phyloP scores from a whole-genome alignment of 1,140 invertebrate genomes.

The Eupeodes corollae region DNA sequence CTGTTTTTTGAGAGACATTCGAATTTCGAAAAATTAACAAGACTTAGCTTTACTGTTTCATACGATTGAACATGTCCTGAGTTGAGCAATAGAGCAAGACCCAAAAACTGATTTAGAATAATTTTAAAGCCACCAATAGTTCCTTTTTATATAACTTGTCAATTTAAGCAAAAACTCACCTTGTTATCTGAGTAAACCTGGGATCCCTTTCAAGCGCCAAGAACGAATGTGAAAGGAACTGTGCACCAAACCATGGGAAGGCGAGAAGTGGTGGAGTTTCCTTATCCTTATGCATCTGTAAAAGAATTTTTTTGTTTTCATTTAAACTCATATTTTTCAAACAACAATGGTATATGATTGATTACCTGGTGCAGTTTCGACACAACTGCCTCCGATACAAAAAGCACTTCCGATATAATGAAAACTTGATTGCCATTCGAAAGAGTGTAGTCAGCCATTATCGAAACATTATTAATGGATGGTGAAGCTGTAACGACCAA shows the following conservation, averaged over 20 bases:
- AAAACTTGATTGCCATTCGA: conserved; percentile 47
- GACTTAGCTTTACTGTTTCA: no score
- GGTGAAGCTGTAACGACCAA: conserved; percentile 32
- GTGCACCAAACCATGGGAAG: conserved; percentile 51
- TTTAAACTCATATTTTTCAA: background rate
- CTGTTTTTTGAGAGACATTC: no score
- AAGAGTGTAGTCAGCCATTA: conserved; percentile 47
- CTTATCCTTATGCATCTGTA: conserved; percentile 45
- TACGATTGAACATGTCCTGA: no score
- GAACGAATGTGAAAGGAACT: conserved; percentile 50
- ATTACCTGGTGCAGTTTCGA: conserved; percentile 44
- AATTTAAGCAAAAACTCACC: conserved; percentile 11
- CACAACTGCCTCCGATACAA: conserved; percentile 47
- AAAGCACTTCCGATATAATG: conserved; percentile 48
- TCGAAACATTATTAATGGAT: conserved; percentile 45
- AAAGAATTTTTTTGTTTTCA: background rate
- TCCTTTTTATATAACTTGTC: background rate
- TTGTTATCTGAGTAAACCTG: conserved; percentile 44
- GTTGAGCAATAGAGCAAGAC: no score
- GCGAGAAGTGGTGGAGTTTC: conserved; percentile 50
- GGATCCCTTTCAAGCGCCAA: conserved; percentile 44
- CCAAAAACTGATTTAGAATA: no score
- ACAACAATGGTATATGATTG: background rate
- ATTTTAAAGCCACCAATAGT: background rate
- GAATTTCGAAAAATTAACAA: no score